These are phyloP conservation scores for Leptatherina wallacei DNA, from an alignment of 2,797 vertebrate genomes.

Conservation along the genomic window DNA sequence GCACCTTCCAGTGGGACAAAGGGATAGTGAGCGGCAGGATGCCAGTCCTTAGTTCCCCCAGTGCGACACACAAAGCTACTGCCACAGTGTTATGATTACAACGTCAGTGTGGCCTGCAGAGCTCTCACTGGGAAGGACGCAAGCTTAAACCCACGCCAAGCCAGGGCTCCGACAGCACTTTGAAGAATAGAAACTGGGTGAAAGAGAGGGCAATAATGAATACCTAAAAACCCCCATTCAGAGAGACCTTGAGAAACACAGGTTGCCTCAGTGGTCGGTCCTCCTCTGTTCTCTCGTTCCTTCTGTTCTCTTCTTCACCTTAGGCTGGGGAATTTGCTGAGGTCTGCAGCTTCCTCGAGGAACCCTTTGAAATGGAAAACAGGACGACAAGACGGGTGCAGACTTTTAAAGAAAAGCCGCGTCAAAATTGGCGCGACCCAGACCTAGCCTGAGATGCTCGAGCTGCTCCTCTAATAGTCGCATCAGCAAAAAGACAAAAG, in stretches of 20 bases:
- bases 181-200: constrained; percentile 67
- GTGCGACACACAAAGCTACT: constrained; percentile 71
- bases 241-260: constrained; percentile 72
- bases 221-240: constrained; percentile 76
- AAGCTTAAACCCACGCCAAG: constrained; percentile 76
- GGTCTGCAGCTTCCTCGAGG: constrained; percentile 71
- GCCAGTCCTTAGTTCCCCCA: constrained; percentile 72
- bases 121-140: constrained; percentile 69
- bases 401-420: constrained; percentile 68
- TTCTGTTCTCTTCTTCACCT: constrained; percentile 72
- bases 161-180: constrained; percentile 64
- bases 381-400: constrained; percentile 44
- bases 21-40: constrained; percentile 70
- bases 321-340: constrained; percentile 73
- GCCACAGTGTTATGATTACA: constrained; percentile 79
- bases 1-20: constrained; percentile 75
- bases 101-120: constrained; percentile 68
- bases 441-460: constrained; percentile 73
- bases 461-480: constrained; percentile 76
- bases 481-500: constrained; percentile 84
- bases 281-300: constrained; percentile 59
- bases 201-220: constrained; percentile 81
- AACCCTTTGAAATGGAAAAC: constrained; percentile 60
- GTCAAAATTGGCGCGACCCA: constrained; percentile 78
- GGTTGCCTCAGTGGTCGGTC: constrained; percentile 68